A percentile compares a stretch with the other conserved stretches of the same genome.
Conservation (phyloP, 2,888 invertebrate genomes). For the Pristionchus japonicus region DNA sequence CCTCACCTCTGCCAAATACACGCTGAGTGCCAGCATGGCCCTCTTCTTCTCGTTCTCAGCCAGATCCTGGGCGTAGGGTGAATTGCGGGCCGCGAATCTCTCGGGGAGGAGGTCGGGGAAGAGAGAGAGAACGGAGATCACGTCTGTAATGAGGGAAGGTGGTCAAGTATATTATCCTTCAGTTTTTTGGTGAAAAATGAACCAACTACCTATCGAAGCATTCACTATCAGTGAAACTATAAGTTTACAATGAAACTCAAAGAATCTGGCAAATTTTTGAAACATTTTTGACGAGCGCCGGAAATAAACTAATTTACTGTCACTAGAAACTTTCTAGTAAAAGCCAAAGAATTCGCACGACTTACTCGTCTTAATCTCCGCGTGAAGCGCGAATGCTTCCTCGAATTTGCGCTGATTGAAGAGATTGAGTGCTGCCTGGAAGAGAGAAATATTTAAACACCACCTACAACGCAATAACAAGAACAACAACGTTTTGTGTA, state of each 20-base stretch:
- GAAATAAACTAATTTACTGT: too few relatives aligned
- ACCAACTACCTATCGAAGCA: neutral
- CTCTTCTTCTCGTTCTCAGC: constrained; percentile 82
- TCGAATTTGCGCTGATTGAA: constrained; percentile 90
- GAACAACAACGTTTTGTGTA: neutral
- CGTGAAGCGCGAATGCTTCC: constrained; percentile 92
- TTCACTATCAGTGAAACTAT: neutral
- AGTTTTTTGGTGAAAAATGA: too few relatives aligned
- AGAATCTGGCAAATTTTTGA: neutral
- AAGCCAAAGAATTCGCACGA: neutral
- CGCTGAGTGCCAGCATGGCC: constrained; percentile 87
- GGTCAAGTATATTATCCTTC: neutral
- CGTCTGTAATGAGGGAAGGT: constrained; percentile 80
- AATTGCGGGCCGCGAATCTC: constrained; percentile 74
- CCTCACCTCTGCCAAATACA: constrained; percentile 86
- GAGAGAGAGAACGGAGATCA: constrained; percentile 92
- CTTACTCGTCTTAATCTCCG: constrained; percentile 85
- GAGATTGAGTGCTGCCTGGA: constrained; percentile 86
- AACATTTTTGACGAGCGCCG: too few relatives aligned
- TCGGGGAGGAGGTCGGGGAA: constrained; percentile 89
- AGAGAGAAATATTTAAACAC: too few relatives aligned
- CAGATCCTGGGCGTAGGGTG: constrained; percentile 53
- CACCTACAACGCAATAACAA: too few relatives aligned
- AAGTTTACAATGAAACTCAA: neutral
- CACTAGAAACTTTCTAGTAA: too few relatives aligned